A percentile compares a stretch with the other conserved stretches of the same genome.
Conservation (phyloP, 2,888 invertebrate genomes). For the Lottia scabra region DNA sequence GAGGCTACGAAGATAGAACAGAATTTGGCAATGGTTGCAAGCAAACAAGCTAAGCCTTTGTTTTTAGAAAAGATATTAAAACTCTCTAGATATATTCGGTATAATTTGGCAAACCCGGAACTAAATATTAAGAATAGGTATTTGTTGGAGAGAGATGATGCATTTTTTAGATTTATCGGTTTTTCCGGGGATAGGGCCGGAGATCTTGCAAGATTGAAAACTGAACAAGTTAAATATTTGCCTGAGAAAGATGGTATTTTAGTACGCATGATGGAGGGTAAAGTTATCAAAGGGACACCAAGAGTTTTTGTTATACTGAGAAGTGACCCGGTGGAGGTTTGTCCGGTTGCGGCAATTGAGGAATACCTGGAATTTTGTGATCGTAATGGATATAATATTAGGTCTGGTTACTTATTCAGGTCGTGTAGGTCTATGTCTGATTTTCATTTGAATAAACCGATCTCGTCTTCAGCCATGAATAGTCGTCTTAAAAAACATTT, state of each 20-base stretch:
- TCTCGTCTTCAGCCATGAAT: neutral
- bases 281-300: too few species aligned
- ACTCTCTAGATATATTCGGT: neutral
- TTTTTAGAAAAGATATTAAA: neutral
- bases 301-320: neutral
- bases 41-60: neutral
- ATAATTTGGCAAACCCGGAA: neutral
- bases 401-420: neutral
- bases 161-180: constrained; percentile 10
- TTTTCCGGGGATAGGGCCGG: constrained; percentile 17
- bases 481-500: neutral
- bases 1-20: neutral
- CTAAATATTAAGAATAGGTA: neutral
- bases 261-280: neutral
- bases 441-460: neutral
- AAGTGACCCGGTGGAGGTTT: neutral
- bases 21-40: neutral
- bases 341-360: neutral
- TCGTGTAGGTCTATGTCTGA: neutral
- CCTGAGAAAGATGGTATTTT: constrained; percentile 3
- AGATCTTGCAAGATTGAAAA: constrained; percentile 12
- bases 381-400: too few species aligned
- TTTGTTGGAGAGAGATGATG: constrained; percentile 19
- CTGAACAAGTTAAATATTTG: neutral
- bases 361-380: too few species aligned